Conservation (phyloP, 2,113 vertebrate species). For the Taurulus bubalis region DNA sequence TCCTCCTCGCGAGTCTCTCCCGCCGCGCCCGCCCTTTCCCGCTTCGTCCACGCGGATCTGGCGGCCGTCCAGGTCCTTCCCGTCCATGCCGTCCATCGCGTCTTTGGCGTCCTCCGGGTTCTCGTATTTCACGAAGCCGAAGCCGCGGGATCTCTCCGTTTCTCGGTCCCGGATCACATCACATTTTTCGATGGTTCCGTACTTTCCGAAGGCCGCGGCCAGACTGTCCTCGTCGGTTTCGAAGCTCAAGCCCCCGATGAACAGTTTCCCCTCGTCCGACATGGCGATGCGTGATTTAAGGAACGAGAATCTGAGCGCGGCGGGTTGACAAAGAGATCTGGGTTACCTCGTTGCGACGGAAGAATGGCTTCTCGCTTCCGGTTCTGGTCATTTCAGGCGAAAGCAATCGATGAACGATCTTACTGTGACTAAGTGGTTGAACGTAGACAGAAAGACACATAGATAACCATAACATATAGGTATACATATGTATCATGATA, state of each 20-base stretch:
- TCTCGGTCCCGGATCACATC: background rate
- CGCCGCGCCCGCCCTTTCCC: background rate
- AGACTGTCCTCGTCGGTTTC: background rate
- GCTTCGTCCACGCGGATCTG: background rate
- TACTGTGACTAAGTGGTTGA: too few species aligned
- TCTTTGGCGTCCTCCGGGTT: background rate
- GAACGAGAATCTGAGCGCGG: too few species aligned
- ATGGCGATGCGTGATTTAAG: background rate
- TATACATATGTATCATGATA: too few species aligned
- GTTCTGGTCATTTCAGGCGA: too few species aligned
- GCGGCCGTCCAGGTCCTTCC: background rate
- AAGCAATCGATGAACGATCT: too few species aligned
- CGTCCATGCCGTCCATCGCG: background rate
- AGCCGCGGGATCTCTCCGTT: background rate
- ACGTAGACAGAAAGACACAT: too few species aligned
- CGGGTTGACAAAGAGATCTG: too few species aligned
- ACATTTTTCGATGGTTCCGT: background rate
- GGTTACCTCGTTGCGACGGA: too few species aligned
- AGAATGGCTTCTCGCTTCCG: too few species aligned
- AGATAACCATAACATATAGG: too few species aligned
- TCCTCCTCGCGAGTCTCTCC: background rate
- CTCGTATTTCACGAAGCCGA: background rate
- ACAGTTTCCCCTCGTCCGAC: conserved; percentile 1
- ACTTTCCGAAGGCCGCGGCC: background rate
- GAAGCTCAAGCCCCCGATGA: background rate